phyloP scores from a whole-genome alignment of 2,113 vertebrate species.

The Phoxinus phoxinus region DNA sequence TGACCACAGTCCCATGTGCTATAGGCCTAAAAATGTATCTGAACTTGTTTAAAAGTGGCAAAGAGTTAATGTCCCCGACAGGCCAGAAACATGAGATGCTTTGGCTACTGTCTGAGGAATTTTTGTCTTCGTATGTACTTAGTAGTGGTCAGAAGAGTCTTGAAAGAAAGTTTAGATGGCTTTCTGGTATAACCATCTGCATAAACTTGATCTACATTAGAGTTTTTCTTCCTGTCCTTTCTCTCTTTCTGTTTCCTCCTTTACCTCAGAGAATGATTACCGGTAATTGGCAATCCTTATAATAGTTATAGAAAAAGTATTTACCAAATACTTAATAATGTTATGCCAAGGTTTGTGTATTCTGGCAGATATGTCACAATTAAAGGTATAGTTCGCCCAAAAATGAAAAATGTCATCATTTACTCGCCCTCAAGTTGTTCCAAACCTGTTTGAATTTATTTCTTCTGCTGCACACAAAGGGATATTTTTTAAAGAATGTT shows the following conservation, averaged over 20 bases:
- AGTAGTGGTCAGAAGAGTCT: conserved; percentile 41
- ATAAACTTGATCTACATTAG: conserved; percentile 61
- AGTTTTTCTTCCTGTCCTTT: conserved; percentile 8
- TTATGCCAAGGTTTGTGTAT: background rate
- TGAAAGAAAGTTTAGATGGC: conserved; percentile 50
- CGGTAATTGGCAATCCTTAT: conserved; percentile 10
- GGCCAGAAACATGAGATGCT: conserved; percentile 61
- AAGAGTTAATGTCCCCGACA: conserved; percentile 61
- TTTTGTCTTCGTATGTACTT: conserved; percentile 53
- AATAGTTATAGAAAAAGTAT: conserved; percentile 7
- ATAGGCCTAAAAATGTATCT: conserved; percentile 44
- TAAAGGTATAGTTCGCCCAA: background rate
- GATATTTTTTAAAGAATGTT: too few relatives aligned
- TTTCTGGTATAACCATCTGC: conserved; percentile 63
- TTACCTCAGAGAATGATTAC: background rate
- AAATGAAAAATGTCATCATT: background rate
- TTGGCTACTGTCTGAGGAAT: conserved; percentile 58
- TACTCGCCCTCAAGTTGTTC: too few relatives aligned
- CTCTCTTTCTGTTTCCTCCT: background rate
- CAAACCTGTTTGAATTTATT: too few relatives aligned
- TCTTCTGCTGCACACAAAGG: too few relatives aligned
- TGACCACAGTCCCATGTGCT: background rate
- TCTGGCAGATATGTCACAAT: background rate
- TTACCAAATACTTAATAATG: background rate
- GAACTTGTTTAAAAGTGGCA: conserved; percentile 55